These are phyloP conservation scores for Lytechinus variegatus DNA, from an alignment of 35 echinoderm and acorn worm genomes.

Conservation along the genomic window DNA sequence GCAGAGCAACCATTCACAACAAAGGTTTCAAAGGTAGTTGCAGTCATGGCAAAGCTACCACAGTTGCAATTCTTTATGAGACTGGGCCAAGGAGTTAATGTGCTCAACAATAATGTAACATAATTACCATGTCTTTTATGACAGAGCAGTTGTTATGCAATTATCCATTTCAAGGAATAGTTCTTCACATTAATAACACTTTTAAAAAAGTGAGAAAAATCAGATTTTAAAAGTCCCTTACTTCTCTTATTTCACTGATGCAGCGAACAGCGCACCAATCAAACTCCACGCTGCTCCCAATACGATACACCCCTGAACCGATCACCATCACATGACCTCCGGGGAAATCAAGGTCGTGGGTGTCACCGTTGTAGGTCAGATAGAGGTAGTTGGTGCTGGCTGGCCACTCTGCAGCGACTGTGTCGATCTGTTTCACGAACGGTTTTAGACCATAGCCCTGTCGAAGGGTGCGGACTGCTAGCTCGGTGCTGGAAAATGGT, in stretches of 20 bases:
- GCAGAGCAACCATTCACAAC: too few species aligned
- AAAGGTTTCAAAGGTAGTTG: too few species aligned
- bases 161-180: too few species aligned
- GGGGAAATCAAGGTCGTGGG: constrained; percentile 89
- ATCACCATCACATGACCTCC: constrained; percentile 96
- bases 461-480: constrained; percentile 82
- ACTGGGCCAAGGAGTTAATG: too few species aligned
- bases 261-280: constrained; percentile 99
- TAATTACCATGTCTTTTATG: too few species aligned
- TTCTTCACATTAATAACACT: too few species aligned
- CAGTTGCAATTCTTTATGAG: too few species aligned
- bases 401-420: constrained; percentile 98
- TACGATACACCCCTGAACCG: constrained; percentile 96
- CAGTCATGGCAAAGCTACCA: too few species aligned
- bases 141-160: too few species aligned
- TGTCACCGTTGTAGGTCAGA: constrained; percentile 88
- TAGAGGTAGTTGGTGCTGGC: constrained; percentile 97
- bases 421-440: constrained; percentile 95
- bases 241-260: constrained; percentile 90
- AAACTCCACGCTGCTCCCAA: constrained; percentile 99
- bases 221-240: not conserved
- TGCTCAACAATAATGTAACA: too few species aligned
- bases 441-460: constrained; percentile 77
- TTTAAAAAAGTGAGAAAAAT: too few species aligned
- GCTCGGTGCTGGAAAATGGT: constrained; percentile 75